phyloP scores from a whole-genome alignment of 2,888 invertebrate species.

The Epicampocera succincta region DNA sequence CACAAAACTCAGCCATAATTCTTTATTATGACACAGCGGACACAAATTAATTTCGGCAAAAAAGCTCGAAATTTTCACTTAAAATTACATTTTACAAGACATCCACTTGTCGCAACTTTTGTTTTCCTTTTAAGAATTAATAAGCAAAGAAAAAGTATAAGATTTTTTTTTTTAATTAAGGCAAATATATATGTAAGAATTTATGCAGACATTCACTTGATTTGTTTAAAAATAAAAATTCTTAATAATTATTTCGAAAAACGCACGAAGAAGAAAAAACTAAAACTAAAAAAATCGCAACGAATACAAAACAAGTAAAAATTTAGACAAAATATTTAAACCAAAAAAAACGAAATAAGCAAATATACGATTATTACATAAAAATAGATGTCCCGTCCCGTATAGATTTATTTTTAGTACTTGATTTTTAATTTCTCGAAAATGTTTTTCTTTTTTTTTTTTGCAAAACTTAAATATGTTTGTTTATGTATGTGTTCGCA shows the following conservation, averaged over 20 bases:
- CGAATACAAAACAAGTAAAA: slow-evolving; percentile 32
- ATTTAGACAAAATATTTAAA: slow-evolving; percentile 5
- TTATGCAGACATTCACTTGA: slow-evolving; percentile 61
- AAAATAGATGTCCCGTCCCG: slow-evolving; percentile 79
- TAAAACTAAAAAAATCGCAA: slow-evolving; percentile 45
- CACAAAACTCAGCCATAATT: slow-evolving; percentile 44
- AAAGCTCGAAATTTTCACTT: slow-evolving; percentile 36
- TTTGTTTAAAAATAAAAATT: slow-evolving; percentile 56
- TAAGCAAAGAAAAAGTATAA: slow-evolving; percentile 10
- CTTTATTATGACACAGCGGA: slow-evolving; percentile 41
- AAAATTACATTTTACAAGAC: slow-evolving; percentile 44
- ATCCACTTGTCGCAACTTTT: background rate
- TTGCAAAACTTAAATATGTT: slow-evolving; percentile 18
- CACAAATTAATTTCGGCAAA: slow-evolving; percentile 40
- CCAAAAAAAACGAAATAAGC: slow-evolving; percentile 13
- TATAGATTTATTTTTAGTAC: slow-evolving; percentile 79
- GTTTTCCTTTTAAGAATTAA: slow-evolving; percentile 16
- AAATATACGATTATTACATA: slow-evolving; percentile 78
- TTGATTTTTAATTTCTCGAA: slow-evolving; percentile 36
- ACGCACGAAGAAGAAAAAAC: slow-evolving; percentile 42
- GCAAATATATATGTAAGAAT: slow-evolving; percentile 36
- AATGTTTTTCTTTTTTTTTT: background rate
- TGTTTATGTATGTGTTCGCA: too few species aligned
- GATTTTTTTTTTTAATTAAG: background rate
- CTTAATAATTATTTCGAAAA: slow-evolving; percentile 41